phyloP scores from a whole-genome alignment of 2,888 invertebrate genomes.

The Philaethria dido region DNA sequence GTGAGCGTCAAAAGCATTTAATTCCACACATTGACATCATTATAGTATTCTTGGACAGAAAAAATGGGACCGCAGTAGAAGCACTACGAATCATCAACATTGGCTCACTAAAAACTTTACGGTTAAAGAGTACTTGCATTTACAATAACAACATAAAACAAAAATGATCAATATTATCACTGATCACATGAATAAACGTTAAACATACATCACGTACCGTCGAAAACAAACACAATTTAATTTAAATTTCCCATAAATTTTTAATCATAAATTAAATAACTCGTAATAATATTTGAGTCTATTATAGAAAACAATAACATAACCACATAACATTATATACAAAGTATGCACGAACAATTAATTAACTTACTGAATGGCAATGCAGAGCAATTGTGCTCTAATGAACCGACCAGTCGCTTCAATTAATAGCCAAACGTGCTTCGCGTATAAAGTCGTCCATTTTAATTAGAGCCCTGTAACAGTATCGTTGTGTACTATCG shows the following conservation, averaged over 20 bases:
- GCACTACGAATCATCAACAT: too few species aligned
- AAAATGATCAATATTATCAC: not conserved
- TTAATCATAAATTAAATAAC: not conserved
- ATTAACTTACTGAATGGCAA: constrained; percentile 62
- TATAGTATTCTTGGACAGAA: too few species aligned
- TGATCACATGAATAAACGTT: not conserved
- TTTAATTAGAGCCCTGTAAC: constrained; percentile 49
- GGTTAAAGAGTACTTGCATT: too few species aligned
- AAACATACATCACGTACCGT: not conserved
- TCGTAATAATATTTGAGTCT: constrained; percentile 7
- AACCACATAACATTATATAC: constrained; percentile 27
- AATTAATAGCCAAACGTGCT: constrained; percentile 77
- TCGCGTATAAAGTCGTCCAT: constrained; percentile 59
- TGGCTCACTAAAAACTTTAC: too few species aligned
- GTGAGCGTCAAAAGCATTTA: too few species aligned
- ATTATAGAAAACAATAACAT: not conserved
- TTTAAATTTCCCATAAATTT: not conserved
- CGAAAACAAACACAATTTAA: not conserved
- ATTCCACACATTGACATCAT: too few species aligned
- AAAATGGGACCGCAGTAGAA: too few species aligned
- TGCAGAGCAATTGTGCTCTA: constrained; percentile 66
- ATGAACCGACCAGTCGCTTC: constrained; percentile 65
- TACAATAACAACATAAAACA: too few species aligned
- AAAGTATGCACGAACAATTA: constrained; percentile 52
- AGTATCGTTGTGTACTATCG: constrained; percentile 25